A percentile compares a stretch with the other conserved stretches of the same genome.
phyloP scores from a whole-genome alignment of 2,797 vertebrate species.

The Cheirogaleus major region DNA sequence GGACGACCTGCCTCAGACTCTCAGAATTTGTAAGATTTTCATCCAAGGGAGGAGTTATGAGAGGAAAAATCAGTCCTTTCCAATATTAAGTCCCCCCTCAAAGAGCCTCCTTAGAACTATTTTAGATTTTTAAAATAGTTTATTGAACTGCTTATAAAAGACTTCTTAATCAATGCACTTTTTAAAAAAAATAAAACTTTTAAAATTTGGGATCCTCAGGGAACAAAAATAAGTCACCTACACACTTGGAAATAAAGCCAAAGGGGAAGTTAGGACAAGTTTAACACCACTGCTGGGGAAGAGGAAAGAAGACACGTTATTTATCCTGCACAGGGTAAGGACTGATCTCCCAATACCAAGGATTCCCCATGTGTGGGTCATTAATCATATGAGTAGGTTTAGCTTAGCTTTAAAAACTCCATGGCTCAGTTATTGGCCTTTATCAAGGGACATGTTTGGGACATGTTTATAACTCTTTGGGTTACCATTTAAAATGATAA shows the following conservation, averaged over 20 bases:
- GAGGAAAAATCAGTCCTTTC: not conserved
- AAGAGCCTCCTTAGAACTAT: not conserved
- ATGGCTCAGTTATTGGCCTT: not conserved
- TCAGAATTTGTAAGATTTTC: not conserved
- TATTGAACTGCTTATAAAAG: not conserved
- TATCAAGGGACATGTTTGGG: not conserved
- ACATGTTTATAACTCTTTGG: not conserved
- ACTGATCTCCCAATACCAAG: not conserved
- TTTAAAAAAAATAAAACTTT: not conserved
- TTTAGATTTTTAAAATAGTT: not conserved
- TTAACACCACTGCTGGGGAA: not conserved
- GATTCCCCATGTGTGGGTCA: not conserved
- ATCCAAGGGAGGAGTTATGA: not conserved
- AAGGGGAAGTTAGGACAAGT: not conserved
- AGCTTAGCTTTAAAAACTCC: not conserved
- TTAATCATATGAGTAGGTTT: not conserved
- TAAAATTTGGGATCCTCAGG: not conserved
- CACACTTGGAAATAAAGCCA: not conserved
- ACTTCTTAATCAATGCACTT: not conserved
- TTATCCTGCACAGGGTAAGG: not conserved
- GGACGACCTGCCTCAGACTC: not conserved
- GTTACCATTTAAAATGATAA: not conserved
- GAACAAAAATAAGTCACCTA: not conserved
- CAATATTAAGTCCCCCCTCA: not conserved
- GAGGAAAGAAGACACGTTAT: not conserved